Base-by-base conservation (phyloP, 2,113 vertebrate genomes). In the Rhineura floridana region DNA sequence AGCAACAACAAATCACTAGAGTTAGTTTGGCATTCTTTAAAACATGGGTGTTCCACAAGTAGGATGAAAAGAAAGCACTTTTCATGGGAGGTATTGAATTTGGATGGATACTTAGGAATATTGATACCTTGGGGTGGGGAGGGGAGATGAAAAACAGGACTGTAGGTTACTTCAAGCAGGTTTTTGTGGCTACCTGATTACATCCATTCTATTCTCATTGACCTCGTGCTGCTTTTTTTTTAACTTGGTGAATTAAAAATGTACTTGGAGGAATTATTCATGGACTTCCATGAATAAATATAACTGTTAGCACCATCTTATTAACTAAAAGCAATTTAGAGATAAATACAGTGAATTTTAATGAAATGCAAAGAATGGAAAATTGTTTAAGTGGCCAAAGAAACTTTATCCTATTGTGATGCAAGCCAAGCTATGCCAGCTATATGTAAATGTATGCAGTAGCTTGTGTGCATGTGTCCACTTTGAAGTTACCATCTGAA, bases 401-500 rank as follows among this genome's bases (percentile, higher is more conserved):
- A 96, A 97, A 97, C 94, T 97, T 96, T 96, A 93, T 91, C 95
- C 96, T 88, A 96, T 97, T 97, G 96, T 97, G 91, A 82, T 69
- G 90, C 87, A 67, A 95, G 95, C 95, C 96, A 94, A 96, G 96
- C 96, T 96, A 95, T 94, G 94, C 96, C 97, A 98, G 97, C 97
- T 97, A 97, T 97, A 98, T 97, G 97, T 97, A 97, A 98, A 98
- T 97, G 96, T 90, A 95, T 93, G 96, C 95, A 90, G 93, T 94
- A 95, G 96, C 91, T 95, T 95, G 95, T 95, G 96, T 95, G 94
- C 96, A 90, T 96, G 96, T 95, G 96, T 96, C 95, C 96, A 97
- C 96, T 97, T 97, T 97, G 97, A 98, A 97, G 97, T 97, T 94
- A 96, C 96, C 97, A 97, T 97, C 97, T 97, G 97, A 97, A 97